Percentiles rank a stretch among this genome's conserved stretches.
These are phyloP conservation scores for Meandrina meandrites DNA, from an alignment of 92 coral and sea anemone genomes.

Conservation along the genomic window DNA sequence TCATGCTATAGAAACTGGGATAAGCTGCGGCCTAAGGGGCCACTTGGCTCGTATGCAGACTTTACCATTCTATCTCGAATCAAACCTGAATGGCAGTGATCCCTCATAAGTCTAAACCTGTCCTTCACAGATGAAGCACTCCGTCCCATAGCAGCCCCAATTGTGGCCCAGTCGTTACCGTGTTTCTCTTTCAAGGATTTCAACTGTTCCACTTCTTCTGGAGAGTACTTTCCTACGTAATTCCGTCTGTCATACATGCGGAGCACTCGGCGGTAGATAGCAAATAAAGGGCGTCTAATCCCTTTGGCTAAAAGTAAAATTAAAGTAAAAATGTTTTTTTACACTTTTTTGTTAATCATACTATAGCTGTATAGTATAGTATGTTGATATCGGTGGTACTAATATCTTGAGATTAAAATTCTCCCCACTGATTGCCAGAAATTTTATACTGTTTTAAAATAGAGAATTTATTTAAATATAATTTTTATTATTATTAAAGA, in stretches of 20 bases:
- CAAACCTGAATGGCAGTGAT: conserved; percentile 91
- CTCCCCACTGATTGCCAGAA: too few species aligned
- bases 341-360: background rate
- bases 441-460: too few species aligned
- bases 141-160: conserved; percentile 94
- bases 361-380: too few species aligned
- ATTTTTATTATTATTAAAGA: too few species aligned
- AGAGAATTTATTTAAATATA: too few species aligned
- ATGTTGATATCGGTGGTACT: too few species aligned
- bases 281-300: conserved; percentile 93
- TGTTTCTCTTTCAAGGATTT: conserved; percentile 86
- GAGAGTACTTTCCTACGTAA: conserved; percentile 89
- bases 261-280: conserved; percentile 96
- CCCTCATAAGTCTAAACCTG: conserved; percentile 88
- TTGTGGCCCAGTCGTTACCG: conserved; percentile 99
- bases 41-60: too few species aligned
- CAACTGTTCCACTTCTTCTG: conserved; percentile 88
- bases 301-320: conserved; percentile 77
- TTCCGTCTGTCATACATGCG: conserved; percentile 94
- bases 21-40: too few species aligned
- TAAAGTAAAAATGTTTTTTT: background rate
- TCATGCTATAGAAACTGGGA: too few species aligned
- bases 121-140: conserved; percentile 99
- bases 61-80: background rate
- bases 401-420: too few species aligned